phyloP scores from a whole-genome alignment of 2,888 invertebrate species.

The Vesta saturnalis region DNA sequence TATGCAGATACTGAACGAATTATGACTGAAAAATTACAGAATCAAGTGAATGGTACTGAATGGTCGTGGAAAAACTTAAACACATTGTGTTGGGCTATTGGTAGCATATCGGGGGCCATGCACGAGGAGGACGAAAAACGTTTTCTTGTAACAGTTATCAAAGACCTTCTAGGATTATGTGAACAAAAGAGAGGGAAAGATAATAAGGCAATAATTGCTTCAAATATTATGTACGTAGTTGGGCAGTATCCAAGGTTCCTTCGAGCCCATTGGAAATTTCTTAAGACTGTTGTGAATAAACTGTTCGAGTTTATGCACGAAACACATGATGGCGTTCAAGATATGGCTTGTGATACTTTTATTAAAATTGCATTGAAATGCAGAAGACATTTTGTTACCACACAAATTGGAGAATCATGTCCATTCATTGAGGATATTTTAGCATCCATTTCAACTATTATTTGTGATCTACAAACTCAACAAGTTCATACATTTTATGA shows the following conservation, averaged over 20 bases:
- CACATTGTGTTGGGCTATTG: conserved; percentile 99
- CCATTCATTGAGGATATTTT: conserved; percentile 99
- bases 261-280: conserved; percentile 99
- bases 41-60: conserved; percentile 97
- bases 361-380: conserved; percentile 99
- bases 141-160: conserved; percentile 98
- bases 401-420: conserved; percentile 94
- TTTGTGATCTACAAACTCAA: conserved; percentile 98
- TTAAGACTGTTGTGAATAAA: conserved; percentile 99
- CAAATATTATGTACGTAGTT: conserved; percentile 99
- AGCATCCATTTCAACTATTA: conserved; percentile 94
- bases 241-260: conserved; percentile 99
- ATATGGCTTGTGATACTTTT: conserved; percentile 99
- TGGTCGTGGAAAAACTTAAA: conserved; percentile 99
- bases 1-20: conserved; percentile 97
- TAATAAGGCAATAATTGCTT: conserved; percentile 99
- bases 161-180: conserved; percentile 93
- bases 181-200: conserved; percentile 99
- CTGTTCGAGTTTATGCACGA: conserved; percentile 99
- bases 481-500: conserved; percentile 99
- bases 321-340: conserved; percentile 99
- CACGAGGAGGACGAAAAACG: conserved; percentile 99
- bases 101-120: conserved; percentile 96
- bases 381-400: conserved; percentile 95
- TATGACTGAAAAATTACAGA: conserved; percentile 98